A percentile compares a stretch with the other conserved stretches of the same genome.
Conservation (phyloP, 2,113 vertebrate genomes). For the Genyomyrus donnyi region DNA sequence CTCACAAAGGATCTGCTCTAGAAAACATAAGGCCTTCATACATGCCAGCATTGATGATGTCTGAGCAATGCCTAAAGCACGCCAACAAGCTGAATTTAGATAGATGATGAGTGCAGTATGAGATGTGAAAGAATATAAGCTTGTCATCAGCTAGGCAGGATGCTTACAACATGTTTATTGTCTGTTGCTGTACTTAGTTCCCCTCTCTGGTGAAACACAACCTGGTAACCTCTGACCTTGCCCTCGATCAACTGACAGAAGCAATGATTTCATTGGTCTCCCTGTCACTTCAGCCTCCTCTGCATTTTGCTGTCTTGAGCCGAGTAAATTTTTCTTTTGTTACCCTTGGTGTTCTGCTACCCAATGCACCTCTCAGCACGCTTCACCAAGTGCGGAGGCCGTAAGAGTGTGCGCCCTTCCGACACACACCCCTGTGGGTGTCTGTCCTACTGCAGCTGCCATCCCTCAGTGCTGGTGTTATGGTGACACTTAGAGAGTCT, state of each 20-base stretch:
- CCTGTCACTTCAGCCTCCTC: constrained; percentile 44
- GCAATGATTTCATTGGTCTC: constrained; percentile 55
- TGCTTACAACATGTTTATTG: neutral
- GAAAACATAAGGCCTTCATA: neutral
- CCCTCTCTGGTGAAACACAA: neutral
- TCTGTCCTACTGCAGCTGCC: neutral
- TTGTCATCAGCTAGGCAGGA: neutral
- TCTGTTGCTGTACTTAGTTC: neutral
- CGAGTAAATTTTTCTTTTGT: neutral
- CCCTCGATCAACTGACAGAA: constrained; percentile 40
- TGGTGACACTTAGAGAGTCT: neutral
- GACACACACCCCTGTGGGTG: neutral
- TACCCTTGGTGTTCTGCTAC: neutral
- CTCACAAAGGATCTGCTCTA: neutral
- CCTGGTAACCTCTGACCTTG: neutral
- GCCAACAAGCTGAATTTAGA: neutral
- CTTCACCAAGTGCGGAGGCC: neutral
- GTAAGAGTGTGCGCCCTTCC: neutral
- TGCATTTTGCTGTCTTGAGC: neutral
- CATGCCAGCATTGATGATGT: neutral
- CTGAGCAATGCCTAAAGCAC: neutral
- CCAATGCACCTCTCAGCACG: neutral
- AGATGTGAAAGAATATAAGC: neutral
- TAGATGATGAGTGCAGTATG: neutral
- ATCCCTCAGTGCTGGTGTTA: neutral